A percentile compares a stretch with the other conserved stretches of the same genome.
phyloP scores from a whole-genome alignment of 35 echinoderm and acorn worm genomes.

The Nesometra sesokonis region DNA sequence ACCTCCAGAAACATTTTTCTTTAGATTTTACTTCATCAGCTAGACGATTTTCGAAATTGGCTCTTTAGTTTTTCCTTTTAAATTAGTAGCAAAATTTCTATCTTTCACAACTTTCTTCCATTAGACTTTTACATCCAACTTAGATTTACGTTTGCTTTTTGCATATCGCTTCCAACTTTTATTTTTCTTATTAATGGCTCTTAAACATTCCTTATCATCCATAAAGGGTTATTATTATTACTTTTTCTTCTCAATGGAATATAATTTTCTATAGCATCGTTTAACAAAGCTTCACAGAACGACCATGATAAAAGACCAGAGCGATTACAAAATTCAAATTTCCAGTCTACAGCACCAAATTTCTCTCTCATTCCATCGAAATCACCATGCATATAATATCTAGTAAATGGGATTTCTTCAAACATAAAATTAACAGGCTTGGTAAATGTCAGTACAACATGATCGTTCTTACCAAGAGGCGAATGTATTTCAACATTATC shows the following conservation, averaged over 20 bases:
- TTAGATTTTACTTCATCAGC: too few relatives aligned
- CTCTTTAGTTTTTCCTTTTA: neutral
- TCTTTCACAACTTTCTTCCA: neutral
- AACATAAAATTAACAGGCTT: too few relatives aligned
- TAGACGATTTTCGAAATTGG: slow-evolving; percentile 16
- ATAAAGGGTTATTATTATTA: neutral
- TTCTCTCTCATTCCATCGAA: too few relatives aligned
- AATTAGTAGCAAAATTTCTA: slow-evolving; percentile 13
- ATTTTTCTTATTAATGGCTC: too few relatives aligned
- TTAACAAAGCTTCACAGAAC: neutral
- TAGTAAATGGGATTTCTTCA: too few relatives aligned
- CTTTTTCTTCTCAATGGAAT: neutral
- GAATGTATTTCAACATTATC: too few relatives aligned
- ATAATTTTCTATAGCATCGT: neutral
- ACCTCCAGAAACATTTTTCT: slow-evolving; percentile 31
- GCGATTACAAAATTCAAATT: too few relatives aligned
- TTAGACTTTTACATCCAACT: neutral
- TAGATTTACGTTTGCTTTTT: neutral
- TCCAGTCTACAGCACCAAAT: too few relatives aligned
- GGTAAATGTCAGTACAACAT: too few relatives aligned
- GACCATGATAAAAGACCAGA: neutral
- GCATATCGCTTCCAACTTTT: slow-evolving; percentile 13
- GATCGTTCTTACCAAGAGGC: too few relatives aligned
- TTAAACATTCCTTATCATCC: slow-evolving; percentile 2
- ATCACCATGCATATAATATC: too few relatives aligned